Evolutionary conservation across 2,888 invertebrate genomes (phyloP), one percentile per base, ranked within the genome.

Genomic region (Buathra laborator): DNA sequence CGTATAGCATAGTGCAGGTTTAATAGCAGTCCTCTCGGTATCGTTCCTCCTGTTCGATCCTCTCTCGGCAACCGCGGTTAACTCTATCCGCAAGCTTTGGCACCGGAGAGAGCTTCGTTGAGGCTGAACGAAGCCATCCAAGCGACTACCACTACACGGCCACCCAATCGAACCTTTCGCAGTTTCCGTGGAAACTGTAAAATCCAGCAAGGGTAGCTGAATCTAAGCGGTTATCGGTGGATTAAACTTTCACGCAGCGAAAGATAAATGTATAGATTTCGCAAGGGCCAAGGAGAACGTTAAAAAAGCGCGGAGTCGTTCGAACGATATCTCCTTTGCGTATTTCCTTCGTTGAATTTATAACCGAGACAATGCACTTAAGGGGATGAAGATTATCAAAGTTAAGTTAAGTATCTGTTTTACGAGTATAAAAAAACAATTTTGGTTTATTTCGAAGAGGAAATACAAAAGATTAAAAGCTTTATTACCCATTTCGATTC

Each of bases 331-430:
- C 37, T 5, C 7, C 6, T 5, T 37, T 37, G 7, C 37, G 37
- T 37, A 37, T 9, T 37, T 9, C 7, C 7, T 37, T 51, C 29
- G 37, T 76, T 48, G 48, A 51, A 24, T 51, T 51, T 66, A 66
- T 51, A 51, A 43, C 19, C 64, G 1, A 76, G 64, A 66, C 29
- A 76, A 66, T 32, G 76, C 66, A 46, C 32, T 51, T 48, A 29
- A 67, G 32, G 46, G 62, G n/a, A 44, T 51, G 48, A 66, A 37
- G 37, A 37, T 37, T 37, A 37, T 37, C 37, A 9, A 37, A 37
- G 2, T 37, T 37, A 0, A 37, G 37, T 37, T 37, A 5, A 37
- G 37, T 7, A 37, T 2, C 37, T 37, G 1, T 37, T 37, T 37
- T 37, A 37, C 37, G 37, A 37, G 37, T 9, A 3, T 37, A 37